Evolutionary conservation across 2,888 invertebrate genomes (phyloP).

Genomic region (Spatulosminthurus flaviceps): DNA sequence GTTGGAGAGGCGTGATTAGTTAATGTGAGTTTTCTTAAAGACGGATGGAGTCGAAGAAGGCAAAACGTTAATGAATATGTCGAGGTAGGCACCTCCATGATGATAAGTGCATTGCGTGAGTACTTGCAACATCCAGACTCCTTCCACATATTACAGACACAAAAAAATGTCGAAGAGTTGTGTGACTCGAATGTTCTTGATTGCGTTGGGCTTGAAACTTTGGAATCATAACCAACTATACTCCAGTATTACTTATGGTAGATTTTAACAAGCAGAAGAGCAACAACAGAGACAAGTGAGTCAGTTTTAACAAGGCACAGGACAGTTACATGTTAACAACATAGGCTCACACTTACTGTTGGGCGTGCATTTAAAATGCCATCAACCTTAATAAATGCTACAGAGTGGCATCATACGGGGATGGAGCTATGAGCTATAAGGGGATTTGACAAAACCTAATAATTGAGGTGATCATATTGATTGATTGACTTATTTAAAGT

Average conservation of each 20-base stretch:
- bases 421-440: conserved; percentile 6
- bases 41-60: conserved; percentile 29
- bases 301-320: too few relatives aligned
- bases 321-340: too few relatives aligned
- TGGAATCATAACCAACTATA: too few relatives aligned
- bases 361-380: too few relatives aligned
- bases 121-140: neutral
- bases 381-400: neutral
- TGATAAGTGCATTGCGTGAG: conserved; percentile 22
- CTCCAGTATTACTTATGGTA: too few relatives aligned
- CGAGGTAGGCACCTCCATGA: neutral
- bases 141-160: neutral
- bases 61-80: conserved; percentile 30
- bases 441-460: conserved; percentile 22
- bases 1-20: conserved; percentile 18
- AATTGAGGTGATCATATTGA: conserved; percentile 38
- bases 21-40: conserved; percentile 25
- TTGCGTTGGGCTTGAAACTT: too few relatives aligned
- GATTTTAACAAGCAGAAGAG: too few relatives aligned
- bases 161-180: neutral
- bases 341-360: too few relatives aligned
- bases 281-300: too few relatives aligned
- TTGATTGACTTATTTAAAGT: conserved; percentile 33
- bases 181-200: too few relatives aligned
- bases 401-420: conserved; percentile 7